Evolutionary conservation across 2,797 vertebrate species (phyloP).

Genomic region (Anisognathus igniventris): DNA sequence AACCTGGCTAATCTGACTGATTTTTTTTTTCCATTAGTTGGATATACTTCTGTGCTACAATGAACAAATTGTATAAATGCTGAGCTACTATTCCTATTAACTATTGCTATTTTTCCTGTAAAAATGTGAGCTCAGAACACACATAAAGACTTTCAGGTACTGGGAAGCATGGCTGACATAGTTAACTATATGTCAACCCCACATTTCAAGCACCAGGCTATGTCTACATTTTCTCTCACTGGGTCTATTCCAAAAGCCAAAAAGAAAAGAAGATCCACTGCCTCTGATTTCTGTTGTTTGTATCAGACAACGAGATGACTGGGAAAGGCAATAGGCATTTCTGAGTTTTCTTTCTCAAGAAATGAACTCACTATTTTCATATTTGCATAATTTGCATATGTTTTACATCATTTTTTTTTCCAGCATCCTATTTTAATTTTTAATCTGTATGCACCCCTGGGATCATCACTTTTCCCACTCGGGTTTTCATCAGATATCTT

Average conservation of each 20-base stretch:
- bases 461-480: background rate
- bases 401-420: background rate
- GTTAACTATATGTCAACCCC: background rate
- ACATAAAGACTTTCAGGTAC: background rate
- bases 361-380: background rate
- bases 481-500: background rate
- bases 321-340: background rate
- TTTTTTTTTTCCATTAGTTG: background rate
- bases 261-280: background rate
- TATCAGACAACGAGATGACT: background rate
- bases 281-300: background rate
- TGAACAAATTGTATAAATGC: background rate
- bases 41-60: background rate
- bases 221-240: background rate
- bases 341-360: background rate
- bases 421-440: background rate
- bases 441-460: background rate
- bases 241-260: background rate
- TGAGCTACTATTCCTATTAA: background rate
- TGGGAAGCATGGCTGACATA: background rate
- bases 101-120: background rate
- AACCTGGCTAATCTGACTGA: background rate
- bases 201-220: background rate
- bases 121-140: background rate
- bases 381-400: background rate